Conservation (phyloP, 2,113 vertebrate genomes). For the Tupaia chinensis region DNA sequence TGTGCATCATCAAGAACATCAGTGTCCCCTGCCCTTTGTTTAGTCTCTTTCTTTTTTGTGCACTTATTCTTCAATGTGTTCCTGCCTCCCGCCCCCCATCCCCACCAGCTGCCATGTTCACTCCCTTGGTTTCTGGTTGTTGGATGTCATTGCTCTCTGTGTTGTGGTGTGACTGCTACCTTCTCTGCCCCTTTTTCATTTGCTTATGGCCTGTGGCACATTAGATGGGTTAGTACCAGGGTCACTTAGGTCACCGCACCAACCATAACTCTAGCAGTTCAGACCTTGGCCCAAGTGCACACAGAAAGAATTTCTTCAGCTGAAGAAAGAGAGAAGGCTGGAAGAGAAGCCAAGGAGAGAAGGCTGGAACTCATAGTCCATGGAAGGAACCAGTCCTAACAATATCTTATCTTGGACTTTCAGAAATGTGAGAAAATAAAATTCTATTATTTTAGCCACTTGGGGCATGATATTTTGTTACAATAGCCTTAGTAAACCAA, state of each 20-base stretch:
- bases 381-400: not conserved
- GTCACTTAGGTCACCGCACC: too few relatives aligned
- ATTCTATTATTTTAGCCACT: not conserved
- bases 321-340: not conserved
- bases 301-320: not conserved
- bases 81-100: fast-evolving
- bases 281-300: too few relatives aligned
- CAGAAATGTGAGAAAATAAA: not conserved
- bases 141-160: not conserved
- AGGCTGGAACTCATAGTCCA: not conserved
- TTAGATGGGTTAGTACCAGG: too few relatives aligned
- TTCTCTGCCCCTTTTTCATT: not conserved
- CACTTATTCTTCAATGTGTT: not conserved
- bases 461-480: not conserved
- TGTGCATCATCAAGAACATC: not conserved
- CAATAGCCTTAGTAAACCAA: not conserved
- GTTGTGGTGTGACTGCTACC: not conserved
- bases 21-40: not conserved
- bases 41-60: not conserved
- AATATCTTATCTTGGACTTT: not conserved
- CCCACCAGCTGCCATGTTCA: not conserved
- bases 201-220: not conserved
- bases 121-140: not conserved
- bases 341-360: not conserved
- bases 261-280: too few relatives aligned